Percentiles rank a stretch among this genome's conserved stretches.
phyloP scores from a whole-genome alignment of 2,888 invertebrate species.

The Machimus atricapillus region DNA sequence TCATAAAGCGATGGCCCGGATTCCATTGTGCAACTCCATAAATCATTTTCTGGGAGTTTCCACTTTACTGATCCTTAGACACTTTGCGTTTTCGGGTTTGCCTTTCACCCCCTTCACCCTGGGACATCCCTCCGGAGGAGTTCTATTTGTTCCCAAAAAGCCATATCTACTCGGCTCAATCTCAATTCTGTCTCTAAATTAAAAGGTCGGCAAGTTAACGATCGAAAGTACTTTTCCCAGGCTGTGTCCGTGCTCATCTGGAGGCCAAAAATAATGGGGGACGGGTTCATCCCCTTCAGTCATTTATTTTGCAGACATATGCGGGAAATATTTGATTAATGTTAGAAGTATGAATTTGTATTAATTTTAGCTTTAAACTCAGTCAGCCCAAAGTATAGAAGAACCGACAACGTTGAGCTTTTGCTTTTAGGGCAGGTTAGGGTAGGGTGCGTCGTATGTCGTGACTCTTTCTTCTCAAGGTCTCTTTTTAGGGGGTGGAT shows the following conservation, averaged over 20 bases:
- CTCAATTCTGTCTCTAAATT: background rate
- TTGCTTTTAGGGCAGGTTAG: background rate
- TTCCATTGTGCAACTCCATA: slow-evolving; percentile 17
- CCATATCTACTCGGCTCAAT: background rate
- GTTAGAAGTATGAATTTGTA: background rate
- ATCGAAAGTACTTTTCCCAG: slow-evolving; percentile 9
- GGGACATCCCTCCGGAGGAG: background rate
- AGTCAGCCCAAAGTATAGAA: background rate
- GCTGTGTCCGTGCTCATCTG: background rate
- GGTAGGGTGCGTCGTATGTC: background rate
- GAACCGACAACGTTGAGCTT: background rate
- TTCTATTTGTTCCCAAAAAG: background rate
- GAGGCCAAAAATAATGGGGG: background rate
- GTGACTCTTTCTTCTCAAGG: background rate
- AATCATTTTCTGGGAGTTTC: slow-evolving; percentile 6
- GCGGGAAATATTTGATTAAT: slow-evolving; percentile 7
- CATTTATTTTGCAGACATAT: slow-evolving; percentile 10
- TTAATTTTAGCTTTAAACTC: background rate
- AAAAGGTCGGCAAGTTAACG: slow-evolving; percentile 8
- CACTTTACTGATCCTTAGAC: slow-evolving; percentile 1
- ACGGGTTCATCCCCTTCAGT: background rate
- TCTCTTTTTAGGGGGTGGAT: background rate
- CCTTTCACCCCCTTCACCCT: background rate
- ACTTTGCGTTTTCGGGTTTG: background rate
- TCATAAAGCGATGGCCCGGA: background rate